phyloP scores from a whole-genome alignment of 1,140 invertebrate species.

The Drosophila virilis region DNA sequence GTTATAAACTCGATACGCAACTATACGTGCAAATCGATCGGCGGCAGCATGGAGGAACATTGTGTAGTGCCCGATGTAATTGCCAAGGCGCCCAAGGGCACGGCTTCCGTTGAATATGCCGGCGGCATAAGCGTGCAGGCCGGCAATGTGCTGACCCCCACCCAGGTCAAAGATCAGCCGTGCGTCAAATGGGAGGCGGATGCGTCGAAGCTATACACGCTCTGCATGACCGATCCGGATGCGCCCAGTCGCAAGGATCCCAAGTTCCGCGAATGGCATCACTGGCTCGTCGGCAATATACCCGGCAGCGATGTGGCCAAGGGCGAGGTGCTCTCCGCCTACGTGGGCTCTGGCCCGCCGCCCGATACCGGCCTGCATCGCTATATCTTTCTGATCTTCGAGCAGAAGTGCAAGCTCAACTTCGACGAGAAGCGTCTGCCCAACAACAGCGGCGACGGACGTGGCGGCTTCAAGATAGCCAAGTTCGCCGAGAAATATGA shows the following conservation, averaged over 20 bases:
- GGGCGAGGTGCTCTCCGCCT: slow-evolving; percentile 92
- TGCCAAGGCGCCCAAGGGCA: slow-evolving; percentile 53
- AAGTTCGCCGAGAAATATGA: slow-evolving; percentile 89
- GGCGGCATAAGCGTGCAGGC: slow-evolving; percentile 85
- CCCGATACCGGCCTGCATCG: slow-evolving; percentile 93
- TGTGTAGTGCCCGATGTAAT: slow-evolving; percentile 79
- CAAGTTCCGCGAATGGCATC: slow-evolving; percentile 94
- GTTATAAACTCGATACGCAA: slow-evolving; percentile 13
- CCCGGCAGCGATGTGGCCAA: slow-evolving; percentile 89
- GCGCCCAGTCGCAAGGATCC: slow-evolving; percentile 90
- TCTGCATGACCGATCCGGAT: slow-evolving; percentile 87
- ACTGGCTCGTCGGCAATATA: slow-evolving; percentile 97
- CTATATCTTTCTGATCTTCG: slow-evolving; percentile 95
- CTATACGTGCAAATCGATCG: slow-evolving; percentile 17
- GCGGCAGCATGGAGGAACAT: slow-evolving; percentile 64
- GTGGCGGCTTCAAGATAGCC: slow-evolving; percentile 91
- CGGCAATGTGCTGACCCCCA: slow-evolving; percentile 89
- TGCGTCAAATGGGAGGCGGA: slow-evolving; percentile 88
- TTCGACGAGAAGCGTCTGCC: slow-evolving; percentile 76
- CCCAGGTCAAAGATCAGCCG: slow-evolving; percentile 89
- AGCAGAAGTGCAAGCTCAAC: slow-evolving; percentile 86
- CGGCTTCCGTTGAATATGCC: slow-evolving; percentile 43
- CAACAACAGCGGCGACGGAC: slow-evolving; percentile 89
- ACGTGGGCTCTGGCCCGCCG: slow-evolving; percentile 94
- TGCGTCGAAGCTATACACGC: slow-evolving; percentile 88